A percentile compares a stretch with the other conserved stretches of the same genome.
Evolutionary conservation across 2,888 invertebrate species (phyloP).

Genomic region (Xiphydria camelus): DNA sequence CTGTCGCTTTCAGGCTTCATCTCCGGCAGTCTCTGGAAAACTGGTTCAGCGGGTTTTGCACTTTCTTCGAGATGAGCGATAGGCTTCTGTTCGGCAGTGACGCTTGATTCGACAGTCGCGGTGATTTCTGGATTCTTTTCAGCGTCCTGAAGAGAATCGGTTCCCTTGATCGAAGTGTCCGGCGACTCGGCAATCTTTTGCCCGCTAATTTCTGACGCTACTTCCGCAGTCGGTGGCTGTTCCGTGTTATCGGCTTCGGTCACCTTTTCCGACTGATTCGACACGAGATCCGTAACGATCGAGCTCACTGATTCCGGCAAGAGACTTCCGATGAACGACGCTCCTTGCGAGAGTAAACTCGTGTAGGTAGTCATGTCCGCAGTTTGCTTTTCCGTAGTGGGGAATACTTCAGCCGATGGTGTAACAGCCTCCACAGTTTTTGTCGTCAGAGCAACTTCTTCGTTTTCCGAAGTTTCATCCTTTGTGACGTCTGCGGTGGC

Average conservation of each 20-base stretch:
- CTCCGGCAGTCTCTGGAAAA: constrained; percentile 22
- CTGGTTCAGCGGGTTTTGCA: constrained; percentile 5
- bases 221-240: constrained; percentile 11
- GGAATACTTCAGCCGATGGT: not conserved
- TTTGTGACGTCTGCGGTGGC: not conserved
- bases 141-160: not conserved
- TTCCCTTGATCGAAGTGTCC: no score
- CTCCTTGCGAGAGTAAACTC: not conserved
- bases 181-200: no score
- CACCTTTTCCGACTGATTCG: constrained; percentile 4
- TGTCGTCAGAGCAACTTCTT: not conserved
- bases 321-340: constrained; percentile 3
- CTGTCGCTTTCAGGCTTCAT: constrained; percentile 20
- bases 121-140: not conserved
- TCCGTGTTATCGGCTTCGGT: constrained; percentile 11
- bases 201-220: not conserved
- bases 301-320: constrained; percentile 9
- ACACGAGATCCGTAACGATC: constrained; percentile 9
- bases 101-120: not conserved
- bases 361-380: constrained; percentile 7
- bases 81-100: constrained; percentile 1
- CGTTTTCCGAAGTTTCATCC: not conserved
- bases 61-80: not conserved
- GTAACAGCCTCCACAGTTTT: not conserved
- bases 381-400: not conserved